Evolutionary conservation across 1,140 invertebrate genomes (phyloP).

Genomic region (Dufourea novaeangliae): DNA sequence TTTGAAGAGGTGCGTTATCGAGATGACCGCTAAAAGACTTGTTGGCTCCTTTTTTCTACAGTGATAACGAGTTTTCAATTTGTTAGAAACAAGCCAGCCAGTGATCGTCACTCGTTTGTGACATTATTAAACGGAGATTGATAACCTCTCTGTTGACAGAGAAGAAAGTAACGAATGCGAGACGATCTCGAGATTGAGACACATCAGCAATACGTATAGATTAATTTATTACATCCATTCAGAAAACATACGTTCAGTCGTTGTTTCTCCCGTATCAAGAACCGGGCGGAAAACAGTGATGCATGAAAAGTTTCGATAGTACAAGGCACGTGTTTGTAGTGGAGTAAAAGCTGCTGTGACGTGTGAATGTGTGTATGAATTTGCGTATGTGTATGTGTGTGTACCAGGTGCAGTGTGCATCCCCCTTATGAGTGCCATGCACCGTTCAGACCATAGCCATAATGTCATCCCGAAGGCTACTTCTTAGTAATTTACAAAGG

Average conservation of each 20-base stretch:
- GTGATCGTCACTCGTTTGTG: slow-evolving; percentile 14
- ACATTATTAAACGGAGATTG: slow-evolving; percentile 18
- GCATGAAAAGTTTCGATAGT: slow-evolving; percentile 60
- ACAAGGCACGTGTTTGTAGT: slow-evolving; percentile 60
- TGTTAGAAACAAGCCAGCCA: slow-evolving; percentile 26
- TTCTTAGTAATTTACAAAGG: slow-evolving; percentile 76
- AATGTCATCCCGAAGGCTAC: slow-evolving; percentile 78
- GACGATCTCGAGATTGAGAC: slow-evolving; percentile 48
- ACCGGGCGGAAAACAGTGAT: slow-evolving; percentile 62
- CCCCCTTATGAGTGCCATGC: slow-evolving; percentile 51
- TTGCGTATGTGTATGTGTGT: slow-evolving; percentile 19
- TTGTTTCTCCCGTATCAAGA: slow-evolving; percentile 26
- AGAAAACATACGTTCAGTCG: slow-evolving; percentile 71
- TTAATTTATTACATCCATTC: slow-evolving; percentile 70
- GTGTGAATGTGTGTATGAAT: background rate
- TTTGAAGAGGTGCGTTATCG: slow-evolving; percentile 46
- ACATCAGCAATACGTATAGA: slow-evolving; percentile 68
- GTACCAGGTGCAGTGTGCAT: slow-evolving; percentile 61
- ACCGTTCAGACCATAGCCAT: slow-evolving; percentile 56
- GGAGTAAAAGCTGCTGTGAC: slow-evolving; percentile 34
- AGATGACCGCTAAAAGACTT: slow-evolving; percentile 49
- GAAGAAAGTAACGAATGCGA: slow-evolving; percentile 34
- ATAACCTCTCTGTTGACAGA: slow-evolving; percentile 38
- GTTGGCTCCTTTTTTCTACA: slow-evolving; percentile 36
- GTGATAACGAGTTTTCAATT: slow-evolving; percentile 52